These are phyloP conservation scores for Poeciliopsis presidionis DNA, from an alignment of 2,797 vertebrate species.

Conservation along the genomic window DNA sequence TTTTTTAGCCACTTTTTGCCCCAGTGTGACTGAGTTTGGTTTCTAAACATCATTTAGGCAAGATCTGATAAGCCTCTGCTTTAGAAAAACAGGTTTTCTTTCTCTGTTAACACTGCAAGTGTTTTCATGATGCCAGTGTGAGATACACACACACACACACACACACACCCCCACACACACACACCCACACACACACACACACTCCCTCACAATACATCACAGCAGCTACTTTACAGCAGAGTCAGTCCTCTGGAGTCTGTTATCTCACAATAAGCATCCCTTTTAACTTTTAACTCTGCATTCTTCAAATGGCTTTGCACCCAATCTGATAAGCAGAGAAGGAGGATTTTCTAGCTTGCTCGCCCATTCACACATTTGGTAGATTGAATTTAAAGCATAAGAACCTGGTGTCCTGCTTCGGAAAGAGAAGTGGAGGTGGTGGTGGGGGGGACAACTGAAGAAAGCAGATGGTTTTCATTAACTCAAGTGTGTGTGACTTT, in stretches of 20 bases:
- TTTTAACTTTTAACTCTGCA: conserved; percentile 36
- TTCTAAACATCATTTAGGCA: not conserved
- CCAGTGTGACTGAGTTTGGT: not conserved
- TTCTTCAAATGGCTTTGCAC: conserved; percentile 55
- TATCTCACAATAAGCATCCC: conserved; percentile 43
- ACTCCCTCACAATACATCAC: not conserved
- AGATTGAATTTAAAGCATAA: conserved; percentile 21
- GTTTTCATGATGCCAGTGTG: conserved; percentile 13
- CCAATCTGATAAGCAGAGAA: conserved; percentile 51
- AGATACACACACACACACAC: conserved; percentile 9
- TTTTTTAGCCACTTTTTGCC: not conserved
- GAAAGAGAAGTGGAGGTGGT: not conserved
- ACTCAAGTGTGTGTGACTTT: conserved; percentile 5
- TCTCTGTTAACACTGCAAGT: not conserved
- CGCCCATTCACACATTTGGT: conserved; percentile 19
- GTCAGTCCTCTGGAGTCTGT: conserved; percentile 4
- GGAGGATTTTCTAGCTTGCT: conserved; percentile 16
- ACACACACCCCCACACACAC: not conserved
- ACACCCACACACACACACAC: not conserved
- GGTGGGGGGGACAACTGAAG: not conserved
- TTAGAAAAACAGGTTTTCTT: conserved; percentile 35
- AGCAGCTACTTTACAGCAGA: conserved; percentile 10
- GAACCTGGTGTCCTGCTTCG: conserved; percentile 3
- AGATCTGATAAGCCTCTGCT: conserved; percentile 50
- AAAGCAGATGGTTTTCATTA: conserved; percentile 57